Percentiles rank a stretch among this genome's conserved stretches.
phyloP scores from a whole-genome alignment of 2,888 invertebrate species.

The Lasioglossum pauxillum region DNA sequence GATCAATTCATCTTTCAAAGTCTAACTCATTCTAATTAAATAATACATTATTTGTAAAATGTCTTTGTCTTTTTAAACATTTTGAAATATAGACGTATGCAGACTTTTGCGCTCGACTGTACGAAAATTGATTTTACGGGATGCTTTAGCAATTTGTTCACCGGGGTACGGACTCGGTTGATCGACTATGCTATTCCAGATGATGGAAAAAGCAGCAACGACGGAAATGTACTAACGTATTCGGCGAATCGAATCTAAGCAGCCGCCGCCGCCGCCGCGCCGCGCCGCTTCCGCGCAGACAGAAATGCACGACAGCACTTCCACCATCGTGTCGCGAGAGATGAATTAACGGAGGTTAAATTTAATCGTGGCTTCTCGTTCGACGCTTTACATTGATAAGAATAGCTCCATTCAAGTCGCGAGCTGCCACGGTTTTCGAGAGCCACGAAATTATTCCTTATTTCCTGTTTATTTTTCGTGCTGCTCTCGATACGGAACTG shows the following conservation, averaged over 20 bases:
- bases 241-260: constrained; percentile 4
- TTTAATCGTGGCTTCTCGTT: constrained; percentile 22
- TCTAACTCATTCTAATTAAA: too few species aligned
- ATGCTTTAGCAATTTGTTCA: not conserved
- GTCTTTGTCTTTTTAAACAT: not conserved
- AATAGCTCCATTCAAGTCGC: constrained; percentile 20
- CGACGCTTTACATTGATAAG: constrained; percentile 5
- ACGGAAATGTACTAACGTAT: constrained; percentile 3
- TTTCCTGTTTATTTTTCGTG: not conserved
- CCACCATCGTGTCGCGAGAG: not conserved
- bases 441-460: not conserved
- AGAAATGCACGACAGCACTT: constrained; percentile 3
- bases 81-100: not conserved
- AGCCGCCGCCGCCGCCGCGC: not conserved
- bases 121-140: not conserved
- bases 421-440: not conserved
- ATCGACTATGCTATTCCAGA: not conserved
- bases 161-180: not conserved
- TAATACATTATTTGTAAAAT: not conserved
- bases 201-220: not conserved
- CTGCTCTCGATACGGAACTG: not conserved
- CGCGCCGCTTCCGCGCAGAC: not conserved
- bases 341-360: constrained; percentile 16
- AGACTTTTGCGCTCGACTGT: not conserved
- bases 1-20: too few species aligned